Evolutionary conservation across 2,113 vertebrate species (phyloP), one percentile per base, ranked within the genome.

Genomic region (Mesembrinibis cayennensis): DNA sequence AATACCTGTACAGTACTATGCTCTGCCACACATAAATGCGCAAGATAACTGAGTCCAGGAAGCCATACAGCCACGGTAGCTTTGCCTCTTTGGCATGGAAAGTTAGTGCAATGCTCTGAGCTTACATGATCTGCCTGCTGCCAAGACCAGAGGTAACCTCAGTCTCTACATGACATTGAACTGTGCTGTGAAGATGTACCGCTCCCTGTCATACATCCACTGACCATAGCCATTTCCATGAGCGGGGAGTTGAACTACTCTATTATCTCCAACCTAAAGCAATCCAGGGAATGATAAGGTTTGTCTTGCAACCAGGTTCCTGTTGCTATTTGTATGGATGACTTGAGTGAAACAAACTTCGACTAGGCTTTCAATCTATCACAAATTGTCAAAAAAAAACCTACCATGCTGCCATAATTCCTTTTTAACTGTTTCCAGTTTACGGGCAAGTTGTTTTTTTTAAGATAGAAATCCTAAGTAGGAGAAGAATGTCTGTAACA

Each of bases 141-240:
- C 78, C 40, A n/a, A 82, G 74, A 63, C 7, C 42, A 26, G 45
- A 40, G 36, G 34, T 56, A 82, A 56, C 36, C 44, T 53, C 45
- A 36, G 0, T 27, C n/a, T 40, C 71, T 34, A 14, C 10, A 2
- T 4, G 29, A 50, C 19, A 20, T 6, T 49, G 61, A 63, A 47
- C 23, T 55, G 7, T 22, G 9, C 56, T 47, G 29, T 56, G 58
- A 65, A 61, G 23, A 6, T 44, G 12, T 49, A 25, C 19, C 23
- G 49, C 40, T 76, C 29, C 17, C 21, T 93, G 53, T 30, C 2
- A 0, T 21, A 52, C 0, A 0, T 47, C 16, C 22, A 17, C 14
- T 90, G 53, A 47, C 40, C 36, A 23, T 3, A 26, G 29, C 22
- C 1, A 40, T 69, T 86, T 90, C 44, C 25, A 13, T 13, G 40